phyloP scores from a whole-genome alignment of 2,113 vertebrate genomes.

The Plestiodon gilberti region DNA sequence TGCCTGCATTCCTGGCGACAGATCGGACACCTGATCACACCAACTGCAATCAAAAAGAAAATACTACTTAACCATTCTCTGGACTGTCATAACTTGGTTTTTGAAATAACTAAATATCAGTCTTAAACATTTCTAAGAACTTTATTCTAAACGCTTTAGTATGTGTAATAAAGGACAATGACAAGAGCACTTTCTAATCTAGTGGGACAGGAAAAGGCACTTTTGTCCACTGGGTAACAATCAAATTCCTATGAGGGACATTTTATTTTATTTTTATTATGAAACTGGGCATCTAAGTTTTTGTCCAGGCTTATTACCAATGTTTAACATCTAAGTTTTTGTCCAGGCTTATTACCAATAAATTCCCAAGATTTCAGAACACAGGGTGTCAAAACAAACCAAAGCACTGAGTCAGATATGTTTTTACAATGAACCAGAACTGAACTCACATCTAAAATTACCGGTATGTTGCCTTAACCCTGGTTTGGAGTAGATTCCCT shows the following conservation, averaged over 20 bases:
- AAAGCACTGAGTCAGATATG: too few species aligned
- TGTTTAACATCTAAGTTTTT: background rate
- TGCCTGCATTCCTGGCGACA: conserved; percentile 97
- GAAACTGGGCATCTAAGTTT: background rate
- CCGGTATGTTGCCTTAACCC: too few species aligned
- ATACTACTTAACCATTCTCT: background rate
- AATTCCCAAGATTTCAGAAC: background rate
- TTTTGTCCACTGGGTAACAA: background rate
- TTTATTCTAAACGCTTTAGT: background rate
- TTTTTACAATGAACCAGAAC: too few species aligned
- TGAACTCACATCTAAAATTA: too few species aligned
- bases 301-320: too few species aligned
- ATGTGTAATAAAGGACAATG: background rate
- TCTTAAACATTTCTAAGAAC: background rate
- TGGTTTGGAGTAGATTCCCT: too few species aligned
- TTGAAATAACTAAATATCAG: background rate
- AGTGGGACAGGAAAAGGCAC: background rate
- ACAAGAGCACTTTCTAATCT: background rate
- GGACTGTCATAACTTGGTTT: background rate
- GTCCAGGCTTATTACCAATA: too few species aligned
- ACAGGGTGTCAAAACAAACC: too few species aligned
- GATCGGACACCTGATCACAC: conserved; percentile 92
- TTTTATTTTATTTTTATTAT: background rate
- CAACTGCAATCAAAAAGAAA: conserved; percentile 78
- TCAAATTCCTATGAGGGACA: background rate